phyloP scores from a whole-genome alignment of 2,797 vertebrate genomes.

The Myripristis murdjan region DNA sequence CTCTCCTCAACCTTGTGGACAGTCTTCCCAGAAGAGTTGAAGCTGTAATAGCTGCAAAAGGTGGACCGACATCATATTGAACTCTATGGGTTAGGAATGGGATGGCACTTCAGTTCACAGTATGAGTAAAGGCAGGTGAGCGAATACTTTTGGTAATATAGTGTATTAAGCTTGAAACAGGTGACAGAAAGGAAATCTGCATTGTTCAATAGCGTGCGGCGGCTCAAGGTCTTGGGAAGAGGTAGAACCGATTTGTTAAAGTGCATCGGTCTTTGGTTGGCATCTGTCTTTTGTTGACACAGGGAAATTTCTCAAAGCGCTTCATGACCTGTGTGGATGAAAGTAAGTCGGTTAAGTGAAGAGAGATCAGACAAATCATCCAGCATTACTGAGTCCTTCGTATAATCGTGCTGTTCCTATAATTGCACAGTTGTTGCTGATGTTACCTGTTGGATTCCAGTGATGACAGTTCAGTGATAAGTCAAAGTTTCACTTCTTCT shows the following conservation, averaged over 20 bases:
- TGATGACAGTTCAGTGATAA: not conserved
- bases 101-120: too few relatives aligned
- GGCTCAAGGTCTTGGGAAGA: constrained; percentile 67
- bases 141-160: too few relatives aligned
- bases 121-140: too few relatives aligned
- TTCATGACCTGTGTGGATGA: constrained; percentile 68
- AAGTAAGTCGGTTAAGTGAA: constrained; percentile 22
- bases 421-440: not conserved
- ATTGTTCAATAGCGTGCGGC: not conserved
- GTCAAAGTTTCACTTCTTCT: not conserved
- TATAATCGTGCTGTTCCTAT: too few relatives aligned
- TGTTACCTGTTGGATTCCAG: not conserved
- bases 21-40: too few relatives aligned
- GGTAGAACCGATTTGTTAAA: constrained; percentile 69
- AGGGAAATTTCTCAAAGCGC: constrained; percentile 52
- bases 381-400: not conserved
- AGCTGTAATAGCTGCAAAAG: too few relatives aligned
- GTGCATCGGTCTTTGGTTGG: constrained; percentile 75
- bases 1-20: too few relatives aligned
- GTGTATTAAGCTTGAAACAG: accelerated
- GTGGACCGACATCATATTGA: too few relatives aligned
- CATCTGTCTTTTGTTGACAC: constrained; percentile 62
- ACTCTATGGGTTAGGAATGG: too few relatives aligned
- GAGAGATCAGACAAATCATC: not conserved
- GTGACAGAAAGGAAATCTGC: not conserved